Base-by-base conservation (phyloP, 2,888 invertebrate genomes). In the Drosophila koepferae region DNA sequence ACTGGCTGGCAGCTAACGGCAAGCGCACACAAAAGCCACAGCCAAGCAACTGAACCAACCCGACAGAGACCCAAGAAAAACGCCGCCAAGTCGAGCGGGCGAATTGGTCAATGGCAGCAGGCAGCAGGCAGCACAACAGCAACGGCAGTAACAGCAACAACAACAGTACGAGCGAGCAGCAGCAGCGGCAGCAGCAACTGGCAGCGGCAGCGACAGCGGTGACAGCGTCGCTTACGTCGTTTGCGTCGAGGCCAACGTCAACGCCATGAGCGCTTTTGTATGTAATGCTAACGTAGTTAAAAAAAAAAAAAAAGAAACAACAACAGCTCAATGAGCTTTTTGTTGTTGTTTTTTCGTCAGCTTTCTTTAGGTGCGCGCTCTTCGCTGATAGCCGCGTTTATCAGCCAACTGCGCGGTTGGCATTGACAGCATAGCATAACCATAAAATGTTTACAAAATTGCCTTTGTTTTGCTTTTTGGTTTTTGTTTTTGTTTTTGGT, bases 21-120 rank as follows among this genome's bases (percentile, higher is more conserved):
- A 78, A 79, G 81, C 78, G 84, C 84, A 77, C 77, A 78, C 80
- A 76, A 76, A 77, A 82, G 82, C 80, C 72, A 80, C 86, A 82
- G 62, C 83, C 75, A 75, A 81, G 78, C 81, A 81, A 78, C 89
- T 84, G 78, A 82, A 86, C 80, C 74, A 67, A 77, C 80, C 80
- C 74, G 70, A 77, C 80, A 60, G 63, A 53, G 58, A 44, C 73
- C 66, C 63, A 83, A 81, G 76, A 82, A 75, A 79, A 67, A 67
- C 53, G 61, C 63, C 78, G 77, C 63, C 79, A 77, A 74, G 72
- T 77, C 46, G 74, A 77, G 72, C 72, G 46, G 77, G 70, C 71
- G 64, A 80, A 82, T 82, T 81, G 80, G 80, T 81, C 80, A 81
- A 81, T 81, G 80, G 76, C 80, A 81, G 18, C 46, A 38, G 3